phyloP scores from a whole-genome alignment of 2,888 invertebrate species.

The Drosophila affinis region DNA sequence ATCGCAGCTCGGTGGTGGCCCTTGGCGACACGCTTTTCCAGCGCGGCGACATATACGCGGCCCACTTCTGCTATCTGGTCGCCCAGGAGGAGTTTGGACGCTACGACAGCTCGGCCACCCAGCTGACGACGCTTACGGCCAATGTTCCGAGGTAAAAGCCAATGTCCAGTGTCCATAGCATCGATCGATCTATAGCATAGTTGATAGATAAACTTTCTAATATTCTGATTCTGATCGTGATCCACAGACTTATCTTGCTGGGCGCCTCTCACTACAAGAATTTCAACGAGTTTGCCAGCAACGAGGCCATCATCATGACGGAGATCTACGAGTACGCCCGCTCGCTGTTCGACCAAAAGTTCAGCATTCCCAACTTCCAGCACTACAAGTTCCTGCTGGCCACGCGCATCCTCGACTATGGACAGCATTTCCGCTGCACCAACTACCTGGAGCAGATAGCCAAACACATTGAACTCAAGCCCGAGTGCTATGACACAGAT shows the following conservation, averaged over 20 bases:
- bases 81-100: conserved; percentile 85
- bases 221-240: not conserved
- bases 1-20: conserved; percentile 90
- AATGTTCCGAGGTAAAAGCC: conserved; percentile 72
- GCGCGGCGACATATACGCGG: conserved; percentile 93
- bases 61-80: conserved; percentile 98
- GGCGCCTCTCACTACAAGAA: conserved; percentile 89
- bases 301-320: conserved; percentile 95
- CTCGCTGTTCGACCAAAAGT: conserved; percentile 90
- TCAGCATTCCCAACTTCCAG: conserved; percentile 90
- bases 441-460: conserved; percentile 92
- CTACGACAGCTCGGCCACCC: conserved; percentile 78
- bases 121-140: conserved; percentile 75
- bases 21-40: conserved; percentile 89
- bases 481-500: conserved; percentile 56
- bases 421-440: conserved; percentile 88
- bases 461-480: conserved; percentile 85
- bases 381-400: conserved; percentile 94
- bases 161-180: not conserved
- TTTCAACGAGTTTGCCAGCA: conserved; percentile 89
- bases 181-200: no score
- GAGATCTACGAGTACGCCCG: conserved; percentile 98
- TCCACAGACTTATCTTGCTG: conserved; percentile 89
- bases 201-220: no score
- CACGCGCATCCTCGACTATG: conserved; percentile 90